Base-by-base conservation (phyloP, 92 coral and sea anemone genomes). In the Zoanthus sansibaricus region DNA sequence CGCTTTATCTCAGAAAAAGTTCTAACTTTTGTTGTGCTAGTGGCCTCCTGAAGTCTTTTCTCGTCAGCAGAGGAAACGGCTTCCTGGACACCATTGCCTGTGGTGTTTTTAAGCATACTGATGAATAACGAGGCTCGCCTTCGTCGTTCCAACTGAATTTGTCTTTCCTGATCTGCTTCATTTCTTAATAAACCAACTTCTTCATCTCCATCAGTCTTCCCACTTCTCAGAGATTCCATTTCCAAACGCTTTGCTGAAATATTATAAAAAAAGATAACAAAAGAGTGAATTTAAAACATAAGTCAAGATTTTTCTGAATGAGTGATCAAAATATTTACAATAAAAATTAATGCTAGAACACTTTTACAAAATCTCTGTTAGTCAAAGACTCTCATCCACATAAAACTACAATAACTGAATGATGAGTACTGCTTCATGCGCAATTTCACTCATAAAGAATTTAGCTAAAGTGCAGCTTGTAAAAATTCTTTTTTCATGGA, bases 21-120 rank as follows among this genome's bases (percentile, higher is more conserved):
- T 44, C 85, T 80, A 14, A 21, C 75, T 80, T 80, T 80, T 31
- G 75, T 67, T 49, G 58, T 66, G 17, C 44, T 10, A 11, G 85
- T 30, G 20, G 74, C n/a, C 45, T 46, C 85, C 25, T 64, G 85
- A 20, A 16, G 18, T 3, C 44, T 49, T 48, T 46, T 80, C 7
- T 17, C 45, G 6, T 80, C 70, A 4, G 44, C 66, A 10, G 75
- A 51, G 16, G 62, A 9, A 9, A 16, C 15, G 5, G 75, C 8
- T 49, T 80, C 85, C 13, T 80, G 85, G 75, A 33, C 90, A 20
- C 93, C 96, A 15, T 95, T 75, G 16, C 83, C 89, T 72, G 86
- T 86, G 42, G 98, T 91, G 86, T 97, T 95, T 94, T 97, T 97
- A 75, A 97, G 83, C 99, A 97, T 97, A 77, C 98, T 97, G 55